Conservation (phyloP, 2,888 invertebrate genomes). For the Folsomia manolachei region DNA sequence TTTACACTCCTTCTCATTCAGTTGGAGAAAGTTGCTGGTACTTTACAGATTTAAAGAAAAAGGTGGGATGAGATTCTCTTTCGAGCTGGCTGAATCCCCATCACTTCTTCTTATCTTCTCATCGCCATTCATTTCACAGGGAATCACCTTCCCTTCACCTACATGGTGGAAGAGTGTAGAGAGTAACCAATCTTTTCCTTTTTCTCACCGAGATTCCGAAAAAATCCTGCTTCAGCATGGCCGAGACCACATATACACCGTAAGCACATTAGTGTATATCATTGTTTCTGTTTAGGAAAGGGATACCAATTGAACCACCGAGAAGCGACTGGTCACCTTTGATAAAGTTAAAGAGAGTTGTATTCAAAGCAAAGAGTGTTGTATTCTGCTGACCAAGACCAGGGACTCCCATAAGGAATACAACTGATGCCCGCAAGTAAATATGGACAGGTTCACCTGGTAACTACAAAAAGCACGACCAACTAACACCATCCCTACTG, state of each 20-base stretch:
- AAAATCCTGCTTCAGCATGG: neutral
- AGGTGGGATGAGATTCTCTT: no score
- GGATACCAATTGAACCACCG: no score
- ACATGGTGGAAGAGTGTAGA: neutral
- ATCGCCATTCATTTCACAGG: slow-evolving; percentile 19
- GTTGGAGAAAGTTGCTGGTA: no score
- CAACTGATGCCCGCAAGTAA: no score
- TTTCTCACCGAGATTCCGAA: neutral
- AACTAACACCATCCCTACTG: neutral
- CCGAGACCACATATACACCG: no score
- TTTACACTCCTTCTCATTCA: neutral
- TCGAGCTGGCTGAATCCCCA: neutral
- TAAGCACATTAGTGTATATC: no score
- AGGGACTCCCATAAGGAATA: no score
- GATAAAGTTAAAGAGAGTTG: neutral
- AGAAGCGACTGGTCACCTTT: neutral
- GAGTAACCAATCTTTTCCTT: neutral
- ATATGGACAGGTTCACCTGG: no score
- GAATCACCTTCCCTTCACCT: neutral
- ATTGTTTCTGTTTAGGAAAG: no score
- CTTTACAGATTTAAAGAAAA: no score
- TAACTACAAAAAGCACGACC: no score
- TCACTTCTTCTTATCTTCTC: neutral
- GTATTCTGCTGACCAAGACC: neutral
- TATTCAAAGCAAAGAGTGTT: neutral